phyloP scores from a whole-genome alignment of 1,140 invertebrate species.

The Sarcophaga peregrina region DNA sequence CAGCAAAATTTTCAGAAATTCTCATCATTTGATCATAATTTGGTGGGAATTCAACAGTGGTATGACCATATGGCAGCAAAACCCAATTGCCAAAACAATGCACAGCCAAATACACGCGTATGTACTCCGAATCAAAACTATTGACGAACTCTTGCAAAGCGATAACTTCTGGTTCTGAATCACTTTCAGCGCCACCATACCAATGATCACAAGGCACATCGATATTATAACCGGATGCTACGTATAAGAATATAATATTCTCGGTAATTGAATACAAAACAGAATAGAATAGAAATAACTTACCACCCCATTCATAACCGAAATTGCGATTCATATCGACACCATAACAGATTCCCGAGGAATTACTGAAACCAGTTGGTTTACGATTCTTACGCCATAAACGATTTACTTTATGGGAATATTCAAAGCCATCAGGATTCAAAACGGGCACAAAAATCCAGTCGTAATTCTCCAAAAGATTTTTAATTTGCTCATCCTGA shows the following conservation, averaged over 20 bases:
- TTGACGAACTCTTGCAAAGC: constrained; percentile 71
- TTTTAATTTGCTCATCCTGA: constrained; percentile 54
- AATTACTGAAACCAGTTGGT: constrained; percentile 54
- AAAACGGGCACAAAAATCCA: constrained; percentile 77
- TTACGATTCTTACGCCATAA: constrained; percentile 70
- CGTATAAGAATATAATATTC: neutral
- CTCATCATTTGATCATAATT: constrained; percentile 71
- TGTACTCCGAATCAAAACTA: constrained; percentile 65
- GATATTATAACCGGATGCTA: constrained; percentile 68
- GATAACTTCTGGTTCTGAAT: constrained; percentile 81
- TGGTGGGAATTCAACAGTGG: constrained; percentile 64
- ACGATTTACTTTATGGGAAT: constrained; percentile 68
- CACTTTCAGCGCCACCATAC: constrained; percentile 76
- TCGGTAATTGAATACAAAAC: neutral
- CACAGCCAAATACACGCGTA: constrained; percentile 71
- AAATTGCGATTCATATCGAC: constrained; percentile 79
- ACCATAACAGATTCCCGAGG: constrained; percentile 69
- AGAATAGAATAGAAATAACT: constrained; percentile 35
- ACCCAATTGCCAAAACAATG: constrained; percentile 69
- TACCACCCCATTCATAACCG: constrained; percentile 73
- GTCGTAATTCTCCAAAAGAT: constrained; percentile 67
- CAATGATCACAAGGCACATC: constrained; percentile 74
- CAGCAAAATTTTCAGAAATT: constrained; percentile 67
- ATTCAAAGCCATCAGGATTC: constrained; percentile 80
- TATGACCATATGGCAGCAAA: constrained; percentile 69